Conservation (phyloP, 2,113 vertebrate species). For the Myiagra hebetior region DNA sequence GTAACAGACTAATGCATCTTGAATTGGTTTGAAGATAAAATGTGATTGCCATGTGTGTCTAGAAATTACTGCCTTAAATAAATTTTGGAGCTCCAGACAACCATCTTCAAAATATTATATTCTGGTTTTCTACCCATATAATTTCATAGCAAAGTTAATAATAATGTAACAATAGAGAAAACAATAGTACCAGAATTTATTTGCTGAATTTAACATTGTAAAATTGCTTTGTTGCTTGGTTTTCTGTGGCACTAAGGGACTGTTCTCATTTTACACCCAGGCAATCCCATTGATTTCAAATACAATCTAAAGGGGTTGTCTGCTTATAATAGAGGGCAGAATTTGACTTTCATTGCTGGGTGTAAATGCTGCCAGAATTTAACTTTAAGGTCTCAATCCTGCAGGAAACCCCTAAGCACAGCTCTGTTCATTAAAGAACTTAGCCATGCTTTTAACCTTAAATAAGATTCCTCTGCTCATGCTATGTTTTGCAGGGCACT, state of each 20-base stretch:
- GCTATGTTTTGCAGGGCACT: neutral
- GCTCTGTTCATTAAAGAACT: slow-evolving; percentile 19
- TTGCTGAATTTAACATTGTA: slow-evolving; percentile 22
- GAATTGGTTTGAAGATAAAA: slow-evolving; percentile 36
- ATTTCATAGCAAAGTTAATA: slow-evolving; percentile 36
- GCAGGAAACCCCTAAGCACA: slow-evolving; percentile 19
- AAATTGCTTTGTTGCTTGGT: slow-evolving; percentile 47
- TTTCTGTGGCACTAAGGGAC: slow-evolving; percentile 44
- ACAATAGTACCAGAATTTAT: slow-evolving; percentile 35
- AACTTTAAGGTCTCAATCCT: slow-evolving; percentile 39
- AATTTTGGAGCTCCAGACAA: slow-evolving; percentile 7
- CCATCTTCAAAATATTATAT: slow-evolving; percentile 22
- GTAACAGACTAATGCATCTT: neutral
- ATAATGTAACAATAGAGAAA: slow-evolving; percentile 24
- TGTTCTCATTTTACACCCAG: slow-evolving; percentile 56
- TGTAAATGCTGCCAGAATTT: slow-evolving; percentile 45
- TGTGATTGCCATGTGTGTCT: neutral
- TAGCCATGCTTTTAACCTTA: slow-evolving; percentile 41
- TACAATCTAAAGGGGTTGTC: slow-evolving; percentile 54
- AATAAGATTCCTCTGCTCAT: neutral
- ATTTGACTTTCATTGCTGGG: slow-evolving; percentile 58
- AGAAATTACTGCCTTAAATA: slow-evolving; percentile 31
- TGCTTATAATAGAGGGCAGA: slow-evolving; percentile 65
- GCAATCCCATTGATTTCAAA: slow-evolving; percentile 59
- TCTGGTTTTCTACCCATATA: neutral